Conservation (phyloP, 2,888 invertebrate genomes). For the Cantharis lateralis region DNA sequence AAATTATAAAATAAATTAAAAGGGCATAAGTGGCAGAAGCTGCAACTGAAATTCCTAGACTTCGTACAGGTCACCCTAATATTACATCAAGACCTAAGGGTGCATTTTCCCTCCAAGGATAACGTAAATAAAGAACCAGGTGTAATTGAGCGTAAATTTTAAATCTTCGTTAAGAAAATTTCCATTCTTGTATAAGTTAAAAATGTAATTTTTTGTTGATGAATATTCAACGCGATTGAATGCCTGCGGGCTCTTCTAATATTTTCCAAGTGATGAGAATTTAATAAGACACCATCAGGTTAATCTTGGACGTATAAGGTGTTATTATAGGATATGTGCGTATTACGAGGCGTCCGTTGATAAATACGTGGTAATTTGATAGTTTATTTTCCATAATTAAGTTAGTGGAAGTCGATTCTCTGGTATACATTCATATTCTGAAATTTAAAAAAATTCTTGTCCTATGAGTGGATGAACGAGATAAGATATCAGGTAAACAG, state of each 20-base stretch:
- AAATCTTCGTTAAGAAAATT: neutral
- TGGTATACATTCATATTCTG: too few species aligned
- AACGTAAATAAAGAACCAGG: neutral
- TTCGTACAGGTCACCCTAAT: neutral
- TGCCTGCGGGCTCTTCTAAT: constrained; percentile 1
- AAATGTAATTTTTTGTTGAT: neutral
- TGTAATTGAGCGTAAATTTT: constrained; percentile 3
- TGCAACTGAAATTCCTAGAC: neutral
- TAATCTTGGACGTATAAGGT: neutral
- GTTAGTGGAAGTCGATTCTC: neutral
- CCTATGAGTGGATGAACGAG: neutral
- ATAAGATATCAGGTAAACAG: neutral
- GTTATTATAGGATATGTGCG: neutral
- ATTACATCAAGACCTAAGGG: neutral
- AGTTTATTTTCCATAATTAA: neutral
- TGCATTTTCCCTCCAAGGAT: neutral
- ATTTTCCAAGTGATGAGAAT: neutral
- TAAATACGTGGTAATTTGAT: neutral
- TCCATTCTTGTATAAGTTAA: neutral
- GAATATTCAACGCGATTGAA: neutral
- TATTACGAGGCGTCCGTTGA: neutral
- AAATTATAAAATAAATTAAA: neutral
- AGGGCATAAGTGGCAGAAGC: neutral
- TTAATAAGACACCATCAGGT: neutral
- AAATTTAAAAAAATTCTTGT: neutral